Evolutionary conservation across 2,113 vertebrate genomes (phyloP), one percentile per base, ranked within the genome.

Genomic region (Camelus bactrianus): DNA sequence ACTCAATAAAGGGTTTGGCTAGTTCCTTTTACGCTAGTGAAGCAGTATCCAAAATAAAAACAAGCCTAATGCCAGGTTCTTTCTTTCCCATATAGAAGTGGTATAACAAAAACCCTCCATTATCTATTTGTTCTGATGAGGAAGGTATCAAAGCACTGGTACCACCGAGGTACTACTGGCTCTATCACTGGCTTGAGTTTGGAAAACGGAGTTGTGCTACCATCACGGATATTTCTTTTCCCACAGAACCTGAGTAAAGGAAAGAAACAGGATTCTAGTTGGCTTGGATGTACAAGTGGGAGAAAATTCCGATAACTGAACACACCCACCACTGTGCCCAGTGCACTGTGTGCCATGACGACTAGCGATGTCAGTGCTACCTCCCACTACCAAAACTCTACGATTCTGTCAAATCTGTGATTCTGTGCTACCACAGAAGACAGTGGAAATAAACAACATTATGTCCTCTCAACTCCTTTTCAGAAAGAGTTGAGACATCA

Each of bases 391-490:
- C 4, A 70, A 77, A 70, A 83, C 30, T 65, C 46, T 58, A 80
- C 46, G 6, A 70, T 75, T 94, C 42, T 79, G 9, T 79, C 69
- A 50, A n/a, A 62, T 56, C 4, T 28, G 10, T 72, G 30, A 84
- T 69, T 88, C 38, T n/a, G 5, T 86, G 17, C 15, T 81, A 30
- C 5, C 28, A 64, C 24, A 92, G 38, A 92, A 58, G 42, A 62
- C 48, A 65, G 20, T 52, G n/a, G 2, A 83, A 56, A 75, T 69
- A 82, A 46, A 30, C 20, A 80, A 28, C 9, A 46, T 65, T 26
- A 22, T 86, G 5, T 32, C 90, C 32, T 95, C 70, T 90, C 64
- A 91, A 70, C 73, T 92, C 75, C 83, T 81, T 86, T 50, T 87
- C 38, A 35, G 10, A 80, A 94, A 94, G 28, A 72, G 16, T 82